phyloP scores from a whole-genome alignment of 2,113 vertebrate genomes.

The Beaufortia kweichowensis region DNA sequence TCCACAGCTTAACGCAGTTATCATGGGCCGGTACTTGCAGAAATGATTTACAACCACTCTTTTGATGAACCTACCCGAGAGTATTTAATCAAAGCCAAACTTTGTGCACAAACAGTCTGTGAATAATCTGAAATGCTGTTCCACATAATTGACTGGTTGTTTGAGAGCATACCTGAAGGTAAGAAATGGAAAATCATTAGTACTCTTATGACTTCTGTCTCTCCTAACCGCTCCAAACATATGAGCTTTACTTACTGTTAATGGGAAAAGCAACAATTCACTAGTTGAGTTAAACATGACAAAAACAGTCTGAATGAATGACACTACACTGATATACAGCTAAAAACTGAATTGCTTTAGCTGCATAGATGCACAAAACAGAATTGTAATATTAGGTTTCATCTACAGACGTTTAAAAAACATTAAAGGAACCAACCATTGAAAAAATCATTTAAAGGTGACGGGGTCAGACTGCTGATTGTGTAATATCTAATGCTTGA shows the following conservation, averaged over 20 bases:
- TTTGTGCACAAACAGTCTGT: constrained; percentile 3
- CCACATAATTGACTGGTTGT: constrained; percentile 6
- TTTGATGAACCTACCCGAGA: constrained; percentile 48
- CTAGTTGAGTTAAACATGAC: too few species aligned
- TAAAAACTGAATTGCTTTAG: too few species aligned
- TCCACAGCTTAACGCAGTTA: constrained; percentile 50
- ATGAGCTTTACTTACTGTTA: not conserved
- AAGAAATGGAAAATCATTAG: not conserved
- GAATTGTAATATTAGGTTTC: too few species aligned
- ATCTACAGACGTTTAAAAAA: too few species aligned
- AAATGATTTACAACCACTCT: constrained; percentile 53
- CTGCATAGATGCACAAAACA: too few species aligned
- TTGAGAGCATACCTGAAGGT: constrained; percentile 1
- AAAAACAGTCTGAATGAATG: too few species aligned
- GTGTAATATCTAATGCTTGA: too few species aligned
- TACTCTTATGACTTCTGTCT: not conserved
- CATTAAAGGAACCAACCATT: too few species aligned
- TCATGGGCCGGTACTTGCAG: constrained; percentile 40
- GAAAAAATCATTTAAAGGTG: too few species aligned
- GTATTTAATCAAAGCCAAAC: constrained; percentile 42
- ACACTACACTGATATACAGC: too few species aligned
- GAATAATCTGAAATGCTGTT: not conserved
- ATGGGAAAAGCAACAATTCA: too few species aligned
- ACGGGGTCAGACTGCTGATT: not conserved
- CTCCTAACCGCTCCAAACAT: not conserved